These are phyloP conservation scores for Andrena marginata DNA, from an alignment of 2,888 invertebrate species.

Conservation along the genomic window DNA sequence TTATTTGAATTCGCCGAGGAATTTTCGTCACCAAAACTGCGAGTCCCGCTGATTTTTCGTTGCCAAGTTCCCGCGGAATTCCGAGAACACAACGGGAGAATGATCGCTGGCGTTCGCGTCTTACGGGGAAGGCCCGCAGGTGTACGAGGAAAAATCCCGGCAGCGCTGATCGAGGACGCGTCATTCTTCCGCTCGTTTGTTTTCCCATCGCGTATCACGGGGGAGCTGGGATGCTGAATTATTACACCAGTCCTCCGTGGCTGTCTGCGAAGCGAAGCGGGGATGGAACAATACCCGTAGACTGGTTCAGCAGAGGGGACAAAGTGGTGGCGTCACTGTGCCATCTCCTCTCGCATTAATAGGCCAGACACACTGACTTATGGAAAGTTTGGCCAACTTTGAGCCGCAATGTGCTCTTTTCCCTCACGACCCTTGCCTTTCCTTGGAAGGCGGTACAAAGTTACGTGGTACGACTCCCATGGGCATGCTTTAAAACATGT, in stretches of 20 bases:
- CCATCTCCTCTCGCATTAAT: conserved; percentile 55
- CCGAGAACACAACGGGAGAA: neutral
- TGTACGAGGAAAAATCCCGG: conserved; percentile 20
- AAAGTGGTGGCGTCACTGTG: conserved; percentile 33
- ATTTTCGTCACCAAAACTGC: neutral
- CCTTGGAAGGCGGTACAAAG: conserved; percentile 19
- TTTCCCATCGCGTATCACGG: conserved; percentile 9
- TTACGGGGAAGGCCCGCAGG: neutral
- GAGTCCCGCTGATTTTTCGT: conserved; percentile 11
- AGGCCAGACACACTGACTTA: conserved; percentile 58
- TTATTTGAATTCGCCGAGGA: neutral
- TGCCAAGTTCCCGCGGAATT: neutral
- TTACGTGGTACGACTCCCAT: conserved; percentile 57
- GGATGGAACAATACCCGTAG: conserved; percentile 30
- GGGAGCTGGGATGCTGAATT: conserved; percentile 39
- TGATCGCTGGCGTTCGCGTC: conserved; percentile 4
- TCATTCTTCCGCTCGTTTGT: conserved; percentile 55
- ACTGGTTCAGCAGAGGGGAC: conserved; percentile 19
- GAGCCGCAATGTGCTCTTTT: conserved; percentile 45
- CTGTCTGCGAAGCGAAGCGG: conserved; percentile 2
- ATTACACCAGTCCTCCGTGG: conserved; percentile 44
- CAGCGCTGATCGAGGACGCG: conserved; percentile 56
- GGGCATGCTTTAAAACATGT: conserved; percentile 58
- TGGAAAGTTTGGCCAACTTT: conserved; percentile 63
- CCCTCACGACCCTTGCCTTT: conserved; percentile 26